Evolutionary conservation across 2,888 invertebrate species (phyloP).

Genomic region (Odontocolon sp.): DNA sequence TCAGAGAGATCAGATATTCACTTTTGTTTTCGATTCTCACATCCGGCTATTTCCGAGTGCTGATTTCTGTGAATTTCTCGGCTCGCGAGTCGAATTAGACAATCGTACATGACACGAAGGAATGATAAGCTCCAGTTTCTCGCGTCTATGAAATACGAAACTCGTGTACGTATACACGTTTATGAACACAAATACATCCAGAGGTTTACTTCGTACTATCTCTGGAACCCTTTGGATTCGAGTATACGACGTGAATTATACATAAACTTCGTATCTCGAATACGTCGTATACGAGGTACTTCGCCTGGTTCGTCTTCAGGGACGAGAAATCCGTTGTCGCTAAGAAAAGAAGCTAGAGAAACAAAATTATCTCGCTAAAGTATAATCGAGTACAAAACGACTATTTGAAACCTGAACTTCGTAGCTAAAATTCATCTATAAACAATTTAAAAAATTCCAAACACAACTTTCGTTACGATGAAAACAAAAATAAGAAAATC

Average conservation of each 20-base stretch:
- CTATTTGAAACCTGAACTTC: too few species aligned
- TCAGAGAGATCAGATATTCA: too few species aligned
- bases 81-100: background rate
- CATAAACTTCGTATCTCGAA: slow-evolving; percentile 56
- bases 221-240: slow-evolving; percentile 10
- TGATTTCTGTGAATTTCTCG: too few species aligned
- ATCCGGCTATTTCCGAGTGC: too few species aligned
- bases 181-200: background rate
- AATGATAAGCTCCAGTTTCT: background rate
- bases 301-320: slow-evolving; percentile 22
- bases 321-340: slow-evolving; percentile 20
- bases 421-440: too few species aligned
- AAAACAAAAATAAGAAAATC: too few species aligned
- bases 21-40: too few species aligned
- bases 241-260: slow-evolving; percentile 55
- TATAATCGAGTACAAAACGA: too few species aligned
- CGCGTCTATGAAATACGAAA: slow-evolving; percentile 3
- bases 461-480: too few species aligned
- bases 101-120: background rate
- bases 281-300: slow-evolving; percentile 18
- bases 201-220: slow-evolving; percentile 33
- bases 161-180: background rate
- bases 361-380: too few species aligned
- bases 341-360: slow-evolving; percentile 5
- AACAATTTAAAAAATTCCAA: too few species aligned